Evolutionary conservation across 1,140 invertebrate species (phyloP), one percentile per base, ranked within the genome.

Genomic region (Melipona quadrifasciata): DNA sequence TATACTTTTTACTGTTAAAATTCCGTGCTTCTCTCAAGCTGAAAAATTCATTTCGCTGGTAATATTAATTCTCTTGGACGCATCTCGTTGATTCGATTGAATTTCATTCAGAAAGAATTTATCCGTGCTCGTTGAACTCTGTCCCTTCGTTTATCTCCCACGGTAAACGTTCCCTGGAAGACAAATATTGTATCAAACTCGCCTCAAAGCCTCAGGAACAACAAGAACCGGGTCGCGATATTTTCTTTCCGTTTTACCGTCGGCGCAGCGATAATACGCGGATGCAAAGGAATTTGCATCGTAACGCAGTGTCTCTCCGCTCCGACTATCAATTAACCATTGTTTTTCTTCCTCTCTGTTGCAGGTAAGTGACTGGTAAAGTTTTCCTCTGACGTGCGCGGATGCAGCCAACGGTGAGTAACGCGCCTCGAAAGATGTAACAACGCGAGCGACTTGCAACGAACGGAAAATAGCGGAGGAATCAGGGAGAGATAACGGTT

Each of bases 361-460:
- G 65, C 75, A 84, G 82, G 82, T 84, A 58, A 84, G 82, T 71
- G 80, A 68, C 24, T 55, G 39, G 27, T n/a, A 47, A 47, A 27
- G 64, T 31, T 0, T 5, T 34, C 8, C n/a, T 19, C 24, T 5
- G 34, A n/a, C 65, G 61, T 24, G 55, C 11, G 61, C 39, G 64
- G 47, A 8, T 8, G 27, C 57, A 21, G 71, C 2, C 39, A 47
- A 1, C n/a, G 81, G 75, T 79, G 76, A 84, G 82, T 84, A 70
- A 61, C 61, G 27, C 6, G 51, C 16, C 31, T 31, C 47, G 73
- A 58, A 16, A 53, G n/a, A 24, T n/a, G 47, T 73, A 19, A 27
- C 71, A 53, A 16, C 72, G 72, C 72, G 71, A 21, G 19, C 51
- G 19, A 47, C 11, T 73, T 55, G 57, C 72, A 71, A 51, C 39